Evolutionary conservation across 1,140 invertebrate genomes (phyloP).

Genomic region (Babylonia areolata): DNA sequence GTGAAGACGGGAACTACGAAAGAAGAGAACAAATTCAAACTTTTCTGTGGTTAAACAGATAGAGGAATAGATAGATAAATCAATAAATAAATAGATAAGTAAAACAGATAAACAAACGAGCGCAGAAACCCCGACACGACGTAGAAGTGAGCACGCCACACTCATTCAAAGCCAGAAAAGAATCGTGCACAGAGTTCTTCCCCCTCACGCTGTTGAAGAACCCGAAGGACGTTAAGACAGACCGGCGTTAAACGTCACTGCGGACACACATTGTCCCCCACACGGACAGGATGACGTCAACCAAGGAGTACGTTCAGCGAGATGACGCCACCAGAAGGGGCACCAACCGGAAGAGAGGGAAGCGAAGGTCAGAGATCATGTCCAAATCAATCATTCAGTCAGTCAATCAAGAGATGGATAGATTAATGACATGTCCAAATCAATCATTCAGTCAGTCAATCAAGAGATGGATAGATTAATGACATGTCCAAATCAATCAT

Average conservation of each 20-base stretch:
- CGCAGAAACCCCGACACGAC: not conserved
- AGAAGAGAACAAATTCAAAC: not conserved
- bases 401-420: not conserved
- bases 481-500: not conserved
- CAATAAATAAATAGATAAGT: not conserved
- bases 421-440: not conserved
- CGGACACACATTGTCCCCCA: no score
- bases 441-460: not conserved
- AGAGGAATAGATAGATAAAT: not conserved
- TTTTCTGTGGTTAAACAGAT: not conserved
- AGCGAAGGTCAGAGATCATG: constrained; percentile 5
- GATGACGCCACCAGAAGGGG: constrained; percentile 1
- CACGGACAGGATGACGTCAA: not conserved
- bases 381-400: not conserved
- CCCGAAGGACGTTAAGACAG: not conserved
- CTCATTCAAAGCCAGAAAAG: no score
- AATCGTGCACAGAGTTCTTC: no score
- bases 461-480: not conserved
- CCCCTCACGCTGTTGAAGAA: not conserved
- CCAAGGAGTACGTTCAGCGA: not conserved
- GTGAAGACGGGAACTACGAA: not conserved
- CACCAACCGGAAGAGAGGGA: not conserved
- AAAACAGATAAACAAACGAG: not conserved
- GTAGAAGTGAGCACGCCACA: no score
- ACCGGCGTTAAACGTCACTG: not conserved